Percentiles rank a stretch among this genome's conserved stretches.
Evolutionary conservation across 1,140 invertebrate genomes (phyloP).

Genomic region (Bombus terrestris): DNA sequence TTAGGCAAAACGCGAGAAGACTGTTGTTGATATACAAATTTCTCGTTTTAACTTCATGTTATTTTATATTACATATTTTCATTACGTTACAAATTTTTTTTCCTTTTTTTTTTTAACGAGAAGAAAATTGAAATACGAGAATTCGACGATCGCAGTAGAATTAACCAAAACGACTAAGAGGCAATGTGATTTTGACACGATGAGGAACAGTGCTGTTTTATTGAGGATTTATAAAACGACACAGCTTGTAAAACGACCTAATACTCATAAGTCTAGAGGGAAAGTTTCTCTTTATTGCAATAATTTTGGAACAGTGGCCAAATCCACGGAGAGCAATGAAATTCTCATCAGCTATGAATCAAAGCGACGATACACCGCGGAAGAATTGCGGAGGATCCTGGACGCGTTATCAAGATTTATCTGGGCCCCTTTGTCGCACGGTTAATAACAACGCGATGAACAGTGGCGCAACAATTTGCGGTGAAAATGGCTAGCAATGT

Average conservation of each 20-base stretch:
- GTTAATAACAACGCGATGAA: slow-evolving; percentile 46
- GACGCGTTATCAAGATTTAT: slow-evolving; percentile 45
- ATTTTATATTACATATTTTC: too few species aligned
- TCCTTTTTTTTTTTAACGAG: neutral
- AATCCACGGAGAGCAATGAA: slow-evolving; percentile 8
- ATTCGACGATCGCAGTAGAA: too few species aligned
- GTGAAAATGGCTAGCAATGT: slow-evolving; percentile 39
- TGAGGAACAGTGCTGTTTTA: too few species aligned
- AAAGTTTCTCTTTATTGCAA: neutral
- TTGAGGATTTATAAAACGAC: too few species aligned
- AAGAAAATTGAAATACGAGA: too few species aligned
- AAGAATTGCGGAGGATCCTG: slow-evolving; percentile 26
- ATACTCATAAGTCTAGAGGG: neutral
- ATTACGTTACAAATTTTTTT: too few species aligned
- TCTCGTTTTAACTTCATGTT: too few species aligned
- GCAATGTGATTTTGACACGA: too few species aligned
- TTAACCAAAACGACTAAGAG: too few species aligned
- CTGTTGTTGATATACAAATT: too few species aligned
- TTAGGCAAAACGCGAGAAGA: neutral
- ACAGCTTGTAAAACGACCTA: neutral
- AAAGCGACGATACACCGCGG: neutral
- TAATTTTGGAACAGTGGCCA: neutral
- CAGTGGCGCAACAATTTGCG: slow-evolving; percentile 43
- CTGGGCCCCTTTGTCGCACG: slow-evolving; percentile 17
- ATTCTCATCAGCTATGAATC: slow-evolving; percentile 35